Base-by-base conservation (phyloP, 2,113 vertebrate species). In the Hydropotes inermis region DNA sequence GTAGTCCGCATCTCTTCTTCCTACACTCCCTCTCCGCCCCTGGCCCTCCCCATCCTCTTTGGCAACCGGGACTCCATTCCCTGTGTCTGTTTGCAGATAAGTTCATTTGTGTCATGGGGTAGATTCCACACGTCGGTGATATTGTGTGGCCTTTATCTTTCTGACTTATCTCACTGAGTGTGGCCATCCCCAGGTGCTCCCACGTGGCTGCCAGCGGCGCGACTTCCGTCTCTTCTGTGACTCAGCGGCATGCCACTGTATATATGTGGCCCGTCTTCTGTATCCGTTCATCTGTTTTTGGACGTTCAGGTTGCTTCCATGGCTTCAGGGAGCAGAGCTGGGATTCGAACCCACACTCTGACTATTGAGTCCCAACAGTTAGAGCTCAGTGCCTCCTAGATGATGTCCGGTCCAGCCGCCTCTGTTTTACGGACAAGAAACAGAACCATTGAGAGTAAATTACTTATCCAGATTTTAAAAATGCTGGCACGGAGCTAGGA, bases 1-100 rank as follows among this genome's bases (percentile, higher is more conserved):
- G 17, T 0, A 30, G 43, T 78, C 9, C 30, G 14, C 76, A 11
- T 50, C 76, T 50, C 45, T 79, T 5, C 30, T 30, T 74, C 12
- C 45, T 16, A 21, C 9, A 12, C n/a, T 70, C 17, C 64, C 64
- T 21, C 3, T 70, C 9, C n/a, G 10, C 33, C 2, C 64, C 21
- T 3, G 2, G 7, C 10, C n/a, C 16, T 50, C 45, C 45, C 15
- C 16, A 2, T 6, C 4, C 28, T 9, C 28, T 5, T 6, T 19
- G 76, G 78, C 16, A 11, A 50, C 45, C 16, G 3, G 8, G 19
- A 1, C 3, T 11, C 17, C 9, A 0, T 19, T 21, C 16, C 9
- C 27, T 16, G 1, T 2, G 2, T 47, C 76, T 33, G 78, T 6
- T 3, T 11, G 70, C 12, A 33, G 30, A 21, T 21, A 33, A 52